Evolutionary conservation across 2,888 invertebrate genomes (phyloP).

Genomic region (Nomada ruficornis): DNA sequence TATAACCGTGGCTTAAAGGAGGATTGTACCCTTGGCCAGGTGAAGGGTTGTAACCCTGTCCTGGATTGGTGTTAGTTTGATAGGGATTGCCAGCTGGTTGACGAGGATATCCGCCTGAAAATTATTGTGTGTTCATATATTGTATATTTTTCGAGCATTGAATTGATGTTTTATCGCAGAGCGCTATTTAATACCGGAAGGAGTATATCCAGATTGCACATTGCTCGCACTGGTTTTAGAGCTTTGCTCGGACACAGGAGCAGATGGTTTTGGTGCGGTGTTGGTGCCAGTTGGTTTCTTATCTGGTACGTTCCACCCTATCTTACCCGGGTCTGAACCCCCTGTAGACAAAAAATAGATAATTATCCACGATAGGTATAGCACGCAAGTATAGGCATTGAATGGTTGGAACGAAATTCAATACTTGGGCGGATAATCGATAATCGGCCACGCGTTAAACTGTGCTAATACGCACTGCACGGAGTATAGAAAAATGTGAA

Average conservation of each 20-base stretch:
- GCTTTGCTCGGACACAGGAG: constrained; percentile 74
- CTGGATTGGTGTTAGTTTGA: constrained; percentile 50
- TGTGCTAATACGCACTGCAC: too few relatives aligned
- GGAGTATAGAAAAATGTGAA: background rate
- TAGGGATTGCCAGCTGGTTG: constrained; percentile 70
- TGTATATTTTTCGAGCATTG: background rate
- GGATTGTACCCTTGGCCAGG: constrained; percentile 55
- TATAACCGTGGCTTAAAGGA: constrained; percentile 23
- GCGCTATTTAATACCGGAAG: constrained; percentile 47
- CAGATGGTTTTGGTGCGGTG: constrained; percentile 75
- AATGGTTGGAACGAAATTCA: background rate
- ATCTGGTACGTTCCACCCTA: constrained; percentile 80
- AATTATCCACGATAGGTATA: background rate
- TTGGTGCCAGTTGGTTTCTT: constrained; percentile 64
- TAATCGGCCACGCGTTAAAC: background rate
- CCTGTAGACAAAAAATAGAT: background rate
- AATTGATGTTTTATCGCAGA: too few relatives aligned
- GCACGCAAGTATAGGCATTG: background rate
- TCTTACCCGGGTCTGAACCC: constrained; percentile 73
- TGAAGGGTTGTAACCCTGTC: constrained; percentile 70
- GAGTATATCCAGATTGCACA: constrained; percentile 77
- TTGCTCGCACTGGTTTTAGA: constrained; percentile 80
- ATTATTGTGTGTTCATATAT: constrained; percentile 13
- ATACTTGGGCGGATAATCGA: constrained; percentile 10
- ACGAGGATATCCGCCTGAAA: constrained; percentile 73